Percentiles rank a stretch among this genome's conserved stretches.
These are phyloP conservation scores for Peromyscus aztecus DNA, from an alignment of 2,797 vertebrate genomes.

Conservation along the genomic window DNA sequence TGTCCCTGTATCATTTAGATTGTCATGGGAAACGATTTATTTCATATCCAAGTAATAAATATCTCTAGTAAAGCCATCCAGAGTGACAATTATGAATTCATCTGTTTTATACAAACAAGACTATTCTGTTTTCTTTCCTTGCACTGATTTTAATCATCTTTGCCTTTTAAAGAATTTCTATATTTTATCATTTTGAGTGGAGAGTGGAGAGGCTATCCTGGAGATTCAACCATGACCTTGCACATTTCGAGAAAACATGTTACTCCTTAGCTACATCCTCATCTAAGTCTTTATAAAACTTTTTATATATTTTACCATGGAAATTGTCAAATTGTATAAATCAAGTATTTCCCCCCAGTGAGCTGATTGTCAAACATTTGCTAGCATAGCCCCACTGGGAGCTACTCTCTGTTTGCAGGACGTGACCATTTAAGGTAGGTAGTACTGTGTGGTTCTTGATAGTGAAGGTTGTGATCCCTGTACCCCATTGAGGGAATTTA, in stretches of 20 bases:
- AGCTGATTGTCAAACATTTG: background rate
- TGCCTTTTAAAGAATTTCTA: background rate
- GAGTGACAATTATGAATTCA: background rate
- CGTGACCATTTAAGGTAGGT: background rate
- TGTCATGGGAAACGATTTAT: constrained; percentile 74
- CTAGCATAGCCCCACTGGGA: background rate
- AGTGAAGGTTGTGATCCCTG: background rate
- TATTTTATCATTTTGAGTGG: background rate
- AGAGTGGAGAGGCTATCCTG: background rate
- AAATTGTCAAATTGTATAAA: background rate
- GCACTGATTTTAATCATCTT: background rate
- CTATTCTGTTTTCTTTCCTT: background rate
- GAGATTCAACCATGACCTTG: background rate
- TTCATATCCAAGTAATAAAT: constrained; percentile 21
- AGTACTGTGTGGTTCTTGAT: background rate
- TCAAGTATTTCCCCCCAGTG: background rate
- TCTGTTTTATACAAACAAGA: background rate
- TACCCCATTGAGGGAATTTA: background rate
- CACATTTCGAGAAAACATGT: background rate
- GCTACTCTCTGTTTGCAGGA: background rate
- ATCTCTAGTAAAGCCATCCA: background rate
- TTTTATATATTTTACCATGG: background rate
- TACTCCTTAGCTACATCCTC: background rate
- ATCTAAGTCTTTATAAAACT: background rate
- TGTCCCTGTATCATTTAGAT: constrained; percentile 57